These are phyloP conservation scores for Montipora capitata DNA, from an alignment of 92 coral and sea anemone species.

Conservation along the genomic window DNA sequence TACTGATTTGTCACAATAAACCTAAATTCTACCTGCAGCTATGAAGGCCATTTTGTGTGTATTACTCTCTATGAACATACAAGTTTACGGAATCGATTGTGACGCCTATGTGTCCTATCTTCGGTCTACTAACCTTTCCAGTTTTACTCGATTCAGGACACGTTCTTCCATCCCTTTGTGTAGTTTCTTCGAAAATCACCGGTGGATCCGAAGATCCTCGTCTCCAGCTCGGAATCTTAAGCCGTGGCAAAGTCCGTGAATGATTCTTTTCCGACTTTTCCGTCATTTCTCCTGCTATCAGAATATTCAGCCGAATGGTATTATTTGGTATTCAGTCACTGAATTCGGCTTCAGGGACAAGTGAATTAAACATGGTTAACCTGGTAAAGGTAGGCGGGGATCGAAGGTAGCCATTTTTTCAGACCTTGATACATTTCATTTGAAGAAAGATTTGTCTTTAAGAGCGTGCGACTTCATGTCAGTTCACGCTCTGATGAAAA, in stretches of 20 bases:
- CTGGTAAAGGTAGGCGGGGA: no score
- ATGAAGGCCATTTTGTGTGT: background rate
- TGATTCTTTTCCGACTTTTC: slow-evolving; percentile 26
- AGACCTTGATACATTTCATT: no score
- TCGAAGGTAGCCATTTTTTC: no score
- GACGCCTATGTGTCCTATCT: background rate
- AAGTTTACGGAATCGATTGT: background rate
- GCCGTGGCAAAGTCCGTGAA: slow-evolving; percentile 23
- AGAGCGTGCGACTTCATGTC: background rate
- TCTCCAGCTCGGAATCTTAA: slow-evolving; percentile 31
- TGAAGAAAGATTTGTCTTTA: no score
- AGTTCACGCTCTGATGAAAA: background rate
- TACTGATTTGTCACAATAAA: no score
- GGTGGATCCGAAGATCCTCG: slow-evolving; percentile 28
- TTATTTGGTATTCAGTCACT: background rate
- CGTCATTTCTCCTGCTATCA: slow-evolving; percentile 11
- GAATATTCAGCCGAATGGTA: background rate
- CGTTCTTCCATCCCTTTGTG: slow-evolving; percentile 8
- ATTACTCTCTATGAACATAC: background rate
- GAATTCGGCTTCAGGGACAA: no score
- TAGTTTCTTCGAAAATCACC: slow-evolving; percentile 1
- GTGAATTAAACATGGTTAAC: no score
- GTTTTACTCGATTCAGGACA: background rate
- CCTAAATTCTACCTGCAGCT: background rate
- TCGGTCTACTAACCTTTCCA: slow-evolving; percentile 5